These are phyloP conservation scores for Spatula clypeata DNA, from an alignment of 2,797 vertebrate genomes.

Conservation along the genomic window DNA sequence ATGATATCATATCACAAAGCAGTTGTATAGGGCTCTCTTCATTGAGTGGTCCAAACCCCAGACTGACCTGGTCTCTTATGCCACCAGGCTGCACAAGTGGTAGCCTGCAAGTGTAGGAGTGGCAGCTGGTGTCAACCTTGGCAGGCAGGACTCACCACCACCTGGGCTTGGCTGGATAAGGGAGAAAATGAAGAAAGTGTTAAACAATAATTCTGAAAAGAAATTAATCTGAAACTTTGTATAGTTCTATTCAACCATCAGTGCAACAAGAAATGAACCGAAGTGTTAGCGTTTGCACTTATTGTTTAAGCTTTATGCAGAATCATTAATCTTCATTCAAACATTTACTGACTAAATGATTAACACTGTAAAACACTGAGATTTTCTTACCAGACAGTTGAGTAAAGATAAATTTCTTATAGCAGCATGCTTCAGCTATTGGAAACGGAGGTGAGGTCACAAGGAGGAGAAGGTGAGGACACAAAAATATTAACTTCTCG, in stretches of 20 bases:
- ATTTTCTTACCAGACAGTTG: not conserved
- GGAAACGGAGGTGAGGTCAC: not conserved
- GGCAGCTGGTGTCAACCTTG: not conserved
- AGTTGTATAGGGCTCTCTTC: not conserved
- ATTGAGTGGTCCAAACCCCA: rapidly evolving
- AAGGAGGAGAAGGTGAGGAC: not conserved
- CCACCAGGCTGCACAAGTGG: not conserved
- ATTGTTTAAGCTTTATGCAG: not conserved
- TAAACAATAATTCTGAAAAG: not conserved
- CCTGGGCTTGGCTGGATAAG: not conserved
- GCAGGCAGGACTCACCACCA: not conserved
- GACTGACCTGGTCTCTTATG: not conserved
- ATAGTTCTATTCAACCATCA: not conserved
- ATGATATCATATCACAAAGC: not conserved
- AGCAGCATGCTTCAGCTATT: not conserved
- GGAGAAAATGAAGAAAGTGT: not conserved
- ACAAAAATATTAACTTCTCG: not conserved
- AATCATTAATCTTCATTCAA: constrained; percentile 38
- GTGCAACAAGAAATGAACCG: not conserved
- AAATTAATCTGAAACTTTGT: not conserved
- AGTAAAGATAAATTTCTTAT: not conserved
- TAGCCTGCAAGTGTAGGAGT: not conserved
- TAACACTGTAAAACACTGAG: not conserved
- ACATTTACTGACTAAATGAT: constrained; percentile 5
- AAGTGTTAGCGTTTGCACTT: not conserved